Evolutionary conservation across 53 echinoderm and acorn worm species (phyloP).

Genomic region (Luidia sarsii): DNA sequence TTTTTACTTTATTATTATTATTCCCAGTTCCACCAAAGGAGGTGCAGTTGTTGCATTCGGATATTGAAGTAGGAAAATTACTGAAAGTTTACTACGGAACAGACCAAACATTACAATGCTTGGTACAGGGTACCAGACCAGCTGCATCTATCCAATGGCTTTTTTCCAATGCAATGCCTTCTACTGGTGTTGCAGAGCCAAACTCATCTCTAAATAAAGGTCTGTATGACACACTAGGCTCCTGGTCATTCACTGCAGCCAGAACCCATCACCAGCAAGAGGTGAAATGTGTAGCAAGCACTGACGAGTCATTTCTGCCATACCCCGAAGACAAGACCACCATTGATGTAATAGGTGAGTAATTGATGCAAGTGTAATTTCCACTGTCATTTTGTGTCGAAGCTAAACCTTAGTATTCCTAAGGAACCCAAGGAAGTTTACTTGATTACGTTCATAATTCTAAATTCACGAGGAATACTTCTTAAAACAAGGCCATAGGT

Average conservation of each 20-base stretch:
- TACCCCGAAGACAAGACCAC: background rate
- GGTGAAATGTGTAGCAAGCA: conserved; percentile 16
- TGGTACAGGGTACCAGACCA: conserved; percentile 40
- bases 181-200: background rate
- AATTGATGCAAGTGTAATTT: too few species aligned
- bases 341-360: conserved; percentile 3
- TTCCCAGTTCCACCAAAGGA: conserved; percentile 3
- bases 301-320: background rate
- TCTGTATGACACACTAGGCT: background rate
- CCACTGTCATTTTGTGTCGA: too few species aligned
- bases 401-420: too few species aligned
- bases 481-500: too few species aligned
- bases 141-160: conserved; percentile 32
- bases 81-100: background rate
- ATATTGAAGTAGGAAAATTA: background rate
- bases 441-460: too few species aligned
- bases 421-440: too few species aligned
- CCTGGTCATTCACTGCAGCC: conserved; percentile 9
- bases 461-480: too few species aligned
- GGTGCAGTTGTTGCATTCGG: background rate
- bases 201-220: background rate
- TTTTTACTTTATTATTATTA: background rate
- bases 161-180: background rate
- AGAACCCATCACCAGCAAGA: background rate
- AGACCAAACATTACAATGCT: conserved; percentile 10